Evolutionary conservation across 2,888 invertebrate species (phyloP), one percentile per base, ranked within the genome.

Genomic region (Eurois occulta): DNA sequence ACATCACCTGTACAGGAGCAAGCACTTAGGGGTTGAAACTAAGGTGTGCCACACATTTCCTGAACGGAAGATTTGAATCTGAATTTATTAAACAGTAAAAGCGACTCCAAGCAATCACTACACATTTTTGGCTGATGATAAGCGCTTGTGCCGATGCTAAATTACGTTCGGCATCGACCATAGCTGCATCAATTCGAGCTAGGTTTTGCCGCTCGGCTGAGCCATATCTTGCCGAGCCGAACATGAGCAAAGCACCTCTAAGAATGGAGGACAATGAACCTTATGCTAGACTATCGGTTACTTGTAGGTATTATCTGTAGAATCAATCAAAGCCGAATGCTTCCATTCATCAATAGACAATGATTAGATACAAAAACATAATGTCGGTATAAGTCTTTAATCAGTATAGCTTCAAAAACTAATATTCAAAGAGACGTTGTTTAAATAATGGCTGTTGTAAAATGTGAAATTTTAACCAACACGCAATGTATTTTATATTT

Each of bases 1-100:
- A 99, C 99, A 99, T 99, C 18, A 98, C 98, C 97, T 97, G 80
- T 13, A 90, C 13, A 83, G 6, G 46, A 68, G 35, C 41, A 60
- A 70, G 41, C 32, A 35, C 21, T 62, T 35, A 35, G 21, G 10
- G 35, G 35, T 35, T 62, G 5, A 5, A 21, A 35, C 21, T 32
- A 32, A 62, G 1, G 21, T 32, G 32, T 62, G 60, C 32, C 8
- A 21, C 10, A 16, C 1, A 62, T 35, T 35, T 35, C 21, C 60
- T 10, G 60, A 21, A 60, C 10, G 10, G 8, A 62, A 10, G 21
- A 4, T 62, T 35, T 62, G 21, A 35, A 62, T 60, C 28, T 62
- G 60, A 11, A 35, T 62, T 21, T 21, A 21, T 60, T 60, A 32
- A 60, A 60, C 18, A 32, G 60, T 18, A 18, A 32, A 60, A 60